phyloP scores from a whole-genome alignment of 2,113 vertebrate species.

The Bos javanicus region DNA sequence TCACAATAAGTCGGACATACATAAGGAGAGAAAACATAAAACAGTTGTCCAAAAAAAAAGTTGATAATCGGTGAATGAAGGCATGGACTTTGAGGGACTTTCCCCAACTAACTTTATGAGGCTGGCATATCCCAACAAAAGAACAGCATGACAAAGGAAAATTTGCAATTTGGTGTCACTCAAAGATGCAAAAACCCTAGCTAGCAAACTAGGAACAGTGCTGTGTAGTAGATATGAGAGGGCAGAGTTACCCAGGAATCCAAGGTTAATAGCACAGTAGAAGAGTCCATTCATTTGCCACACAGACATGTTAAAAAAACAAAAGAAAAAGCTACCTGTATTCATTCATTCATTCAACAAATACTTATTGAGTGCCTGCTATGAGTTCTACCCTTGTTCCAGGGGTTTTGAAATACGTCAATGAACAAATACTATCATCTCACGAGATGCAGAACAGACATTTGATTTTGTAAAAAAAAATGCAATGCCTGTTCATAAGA shows the following conservation, averaged over 20 bases:
- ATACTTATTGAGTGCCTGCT: background rate
- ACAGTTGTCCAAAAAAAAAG: background rate
- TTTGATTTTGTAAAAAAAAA: background rate
- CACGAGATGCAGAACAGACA: background rate
- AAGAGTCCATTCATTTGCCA: background rate
- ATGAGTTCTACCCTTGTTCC: background rate
- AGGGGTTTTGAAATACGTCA: background rate
- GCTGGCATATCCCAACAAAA: background rate
- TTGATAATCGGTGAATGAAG: background rate
- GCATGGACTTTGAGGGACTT: background rate
- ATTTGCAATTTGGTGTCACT: background rate
- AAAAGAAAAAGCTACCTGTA: background rate
- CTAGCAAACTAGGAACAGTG: background rate
- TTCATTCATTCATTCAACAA: conserved; percentile 14
- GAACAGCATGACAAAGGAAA: background rate
- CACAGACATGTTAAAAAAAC: background rate
- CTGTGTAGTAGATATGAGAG: background rate
- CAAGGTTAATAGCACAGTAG: background rate
- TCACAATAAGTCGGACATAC: background rate
- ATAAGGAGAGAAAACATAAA: background rate
- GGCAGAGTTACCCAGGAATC: background rate
- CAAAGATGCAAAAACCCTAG: background rate
- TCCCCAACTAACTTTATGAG: background rate
- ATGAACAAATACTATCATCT: background rate
- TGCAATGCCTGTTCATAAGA: background rate